Conservation (phyloP, 2,113 vertebrate species). For the Thalassarche chlororhynchos region DNA sequence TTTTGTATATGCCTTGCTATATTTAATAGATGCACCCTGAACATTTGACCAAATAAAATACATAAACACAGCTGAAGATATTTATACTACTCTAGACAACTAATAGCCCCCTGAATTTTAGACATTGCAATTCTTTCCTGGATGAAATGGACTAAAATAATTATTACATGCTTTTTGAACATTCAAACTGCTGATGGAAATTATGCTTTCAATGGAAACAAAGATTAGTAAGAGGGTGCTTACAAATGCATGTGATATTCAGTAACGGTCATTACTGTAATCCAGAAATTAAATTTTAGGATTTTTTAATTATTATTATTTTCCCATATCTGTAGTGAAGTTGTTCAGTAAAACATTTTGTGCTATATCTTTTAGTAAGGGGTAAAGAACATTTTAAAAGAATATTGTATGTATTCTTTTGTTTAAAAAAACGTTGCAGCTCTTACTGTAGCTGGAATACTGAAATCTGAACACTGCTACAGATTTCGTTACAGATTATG, state of each 20-base stretch:
- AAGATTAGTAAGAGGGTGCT: conserved; percentile 17
- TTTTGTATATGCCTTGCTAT: neutral
- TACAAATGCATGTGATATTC: conserved; percentile 14
- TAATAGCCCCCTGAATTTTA: conserved; percentile 6
- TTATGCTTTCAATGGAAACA: conserved; percentile 57
- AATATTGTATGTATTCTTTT: neutral
- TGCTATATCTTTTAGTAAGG: neutral
- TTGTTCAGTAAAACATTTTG: neutral
- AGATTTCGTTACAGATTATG: conserved; percentile 4
- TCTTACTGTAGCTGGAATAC: neutral
- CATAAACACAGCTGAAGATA: neutral
- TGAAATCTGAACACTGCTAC: neutral
- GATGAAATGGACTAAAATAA: conserved; percentile 31
- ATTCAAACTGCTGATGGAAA: conserved; percentile 11
- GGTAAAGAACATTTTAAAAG: neutral
- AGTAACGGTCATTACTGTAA: neutral
- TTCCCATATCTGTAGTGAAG: neutral
- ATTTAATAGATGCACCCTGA: neutral
- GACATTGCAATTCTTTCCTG: neutral
- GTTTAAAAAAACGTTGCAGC: neutral
- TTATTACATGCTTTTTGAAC: conserved; percentile 10
- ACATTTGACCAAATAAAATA: neutral
- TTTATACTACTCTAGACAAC: neutral
- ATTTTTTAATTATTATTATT: neutral
- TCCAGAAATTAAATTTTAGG: conserved; percentile 2